Evolutionary conservation across 2,888 invertebrate species (phyloP), one percentile per base, ranked within the genome.

Genomic region (Leucophenga maculata): DNA sequence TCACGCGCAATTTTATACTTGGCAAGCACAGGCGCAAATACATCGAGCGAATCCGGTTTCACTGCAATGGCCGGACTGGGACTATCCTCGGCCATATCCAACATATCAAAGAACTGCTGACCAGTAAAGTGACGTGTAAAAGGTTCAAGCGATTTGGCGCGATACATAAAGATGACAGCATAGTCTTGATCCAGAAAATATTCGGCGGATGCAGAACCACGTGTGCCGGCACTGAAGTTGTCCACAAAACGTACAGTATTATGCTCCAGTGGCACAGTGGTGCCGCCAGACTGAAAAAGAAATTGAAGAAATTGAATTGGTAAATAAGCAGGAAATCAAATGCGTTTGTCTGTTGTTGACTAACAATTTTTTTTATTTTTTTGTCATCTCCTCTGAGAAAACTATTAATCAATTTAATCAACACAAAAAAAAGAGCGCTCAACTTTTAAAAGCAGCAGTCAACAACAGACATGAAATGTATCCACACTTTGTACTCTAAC

Each of bases 221-320:
- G 91, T 0, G 95, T 97, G 59, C 99, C 99, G 18, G 97, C 96
- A 88, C 98, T 99, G 89, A 99, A 99, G 90, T 99, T 99, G 88
- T 99, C 99, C 68, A 99, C 97, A 89, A 96, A 99, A 65, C 99
- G 92, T 0, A 99, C 99, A 0, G 98, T 98, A 86, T 97, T 96
- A 87, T 97, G 96, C 86, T 99, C 99, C 69, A 99, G 88, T 0
- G 99, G 99, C 6, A 98, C 96, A 48, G 96, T 97, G 4, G 99
- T 99, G 68, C 99, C 99, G 50, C 99, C 99, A 72, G 97, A 98
- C 95, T 94, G 88, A 14, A 59, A 39, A 39, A 39, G 8, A 39
- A 39, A 8, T 39, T 1, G 8, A 39, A 8, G 8, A 39, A 39
- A 39, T 39, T 39, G 8, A 39, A 39, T 39, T 39, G 11, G 11